A percentile compares a stretch with the other conserved stretches of the same genome.
phyloP scores from a whole-genome alignment of 2,888 invertebrate genomes.

The Agrilus mali region DNA sequence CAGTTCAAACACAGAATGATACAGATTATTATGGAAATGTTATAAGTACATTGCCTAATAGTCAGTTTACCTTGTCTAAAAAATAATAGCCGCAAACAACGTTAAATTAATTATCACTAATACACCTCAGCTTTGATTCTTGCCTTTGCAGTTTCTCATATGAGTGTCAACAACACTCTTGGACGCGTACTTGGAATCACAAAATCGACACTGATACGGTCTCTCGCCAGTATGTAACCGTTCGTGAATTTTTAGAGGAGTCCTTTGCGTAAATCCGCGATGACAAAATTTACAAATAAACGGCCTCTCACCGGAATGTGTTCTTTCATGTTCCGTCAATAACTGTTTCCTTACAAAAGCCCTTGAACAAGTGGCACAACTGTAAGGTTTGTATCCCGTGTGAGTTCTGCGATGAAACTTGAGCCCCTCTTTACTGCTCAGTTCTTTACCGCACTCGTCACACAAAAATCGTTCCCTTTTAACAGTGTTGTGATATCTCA shows the following conservation, averaged over 20 bases:
- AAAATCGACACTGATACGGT: constrained; percentile 38
- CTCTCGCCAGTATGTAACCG: constrained; percentile 48
- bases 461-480: constrained; percentile 24
- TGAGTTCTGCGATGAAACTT: constrained; percentile 29
- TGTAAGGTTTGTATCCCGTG: constrained; percentile 36
- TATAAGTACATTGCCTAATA: too few species aligned
- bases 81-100: too few species aligned
- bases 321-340: constrained; percentile 24
- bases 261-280: constrained; percentile 37
- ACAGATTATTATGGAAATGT: too few species aligned
- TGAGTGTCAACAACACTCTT: constrained; percentile 28
- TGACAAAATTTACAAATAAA: constrained; percentile 17
- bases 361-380: constrained; percentile 32
- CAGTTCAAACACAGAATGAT: too few species aligned
- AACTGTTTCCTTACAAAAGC: constrained; percentile 37
- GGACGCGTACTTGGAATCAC: constrained; percentile 27
- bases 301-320: constrained; percentile 17
- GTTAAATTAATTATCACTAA: too few species aligned
- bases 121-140: background rate
- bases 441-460: constrained; percentile 28
- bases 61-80: too few species aligned
- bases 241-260: constrained; percentile 46
- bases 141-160: constrained; percentile 23
- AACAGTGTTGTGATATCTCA: constrained; percentile 33
- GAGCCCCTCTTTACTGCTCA: constrained; percentile 28